phyloP scores from a whole-genome alignment of 2,113 vertebrate genomes.

The Athene noctua region DNA sequence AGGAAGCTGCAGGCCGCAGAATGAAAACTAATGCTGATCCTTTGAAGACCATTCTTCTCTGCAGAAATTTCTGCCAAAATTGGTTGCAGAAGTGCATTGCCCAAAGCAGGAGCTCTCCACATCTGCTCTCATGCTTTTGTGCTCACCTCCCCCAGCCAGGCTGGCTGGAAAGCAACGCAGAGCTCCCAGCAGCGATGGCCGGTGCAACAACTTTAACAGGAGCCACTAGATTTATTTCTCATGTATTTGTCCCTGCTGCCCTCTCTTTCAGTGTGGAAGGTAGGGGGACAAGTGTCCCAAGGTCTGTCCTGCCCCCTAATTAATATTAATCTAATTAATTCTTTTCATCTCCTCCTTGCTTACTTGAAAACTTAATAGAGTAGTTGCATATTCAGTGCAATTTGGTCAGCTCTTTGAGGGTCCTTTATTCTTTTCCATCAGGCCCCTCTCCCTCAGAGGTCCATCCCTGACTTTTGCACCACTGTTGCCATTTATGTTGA shows the following conservation, averaged over 20 bases:
- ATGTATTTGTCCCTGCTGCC: not conserved
- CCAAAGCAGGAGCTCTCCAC: not conserved
- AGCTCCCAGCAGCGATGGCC: not conserved
- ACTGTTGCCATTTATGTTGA: not conserved
- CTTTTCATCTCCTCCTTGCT: not conserved
- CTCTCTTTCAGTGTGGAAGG: accelerated
- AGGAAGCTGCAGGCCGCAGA: not conserved
- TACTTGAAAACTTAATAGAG: not conserved
- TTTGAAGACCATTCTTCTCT: not conserved
- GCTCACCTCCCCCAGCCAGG: not conserved
- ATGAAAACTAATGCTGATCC: not conserved
- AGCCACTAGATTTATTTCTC: not conserved
- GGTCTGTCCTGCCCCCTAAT: not conserved
- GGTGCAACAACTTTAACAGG: not conserved
- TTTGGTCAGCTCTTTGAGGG: not conserved
- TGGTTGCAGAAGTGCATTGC: not conserved
- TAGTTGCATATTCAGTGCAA: not conserved
- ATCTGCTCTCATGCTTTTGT: not conserved
- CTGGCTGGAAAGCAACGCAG: not conserved
- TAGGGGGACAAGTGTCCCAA: not conserved
- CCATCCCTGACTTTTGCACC: not conserved
- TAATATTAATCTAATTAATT: not conserved
- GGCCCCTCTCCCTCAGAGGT: not conserved
- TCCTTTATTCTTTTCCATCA: not conserved
- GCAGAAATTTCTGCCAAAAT: not conserved